phyloP scores from a whole-genome alignment of 2,888 invertebrate genomes.

The Ichneumon xanthorius region DNA sequence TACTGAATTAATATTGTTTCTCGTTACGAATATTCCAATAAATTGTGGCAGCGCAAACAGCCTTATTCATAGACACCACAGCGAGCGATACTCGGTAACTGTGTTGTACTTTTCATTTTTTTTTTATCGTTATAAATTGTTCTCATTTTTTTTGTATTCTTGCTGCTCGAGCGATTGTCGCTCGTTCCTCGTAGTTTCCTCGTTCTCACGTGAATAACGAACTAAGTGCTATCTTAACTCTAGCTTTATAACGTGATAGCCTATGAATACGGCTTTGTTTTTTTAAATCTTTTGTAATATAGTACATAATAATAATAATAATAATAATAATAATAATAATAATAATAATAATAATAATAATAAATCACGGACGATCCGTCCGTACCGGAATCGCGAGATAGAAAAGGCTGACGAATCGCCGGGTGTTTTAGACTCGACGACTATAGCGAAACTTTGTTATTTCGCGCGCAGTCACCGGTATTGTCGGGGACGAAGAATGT shows the following conservation, averaged over 20 bases:
- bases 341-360: slow-evolving; percentile 23
- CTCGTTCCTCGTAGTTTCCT: slow-evolving; percentile 8
- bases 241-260: slow-evolving; percentile 32
- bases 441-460: slow-evolving; percentile 4
- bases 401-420: slow-evolving; percentile 37
- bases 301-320: slow-evolving; percentile 44
- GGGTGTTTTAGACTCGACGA: slow-evolving; percentile 18
- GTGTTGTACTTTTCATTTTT: slow-evolving; percentile 7
- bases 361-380: slow-evolving; percentile 38
- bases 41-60: slow-evolving; percentile 54
- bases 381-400: slow-evolving; percentile 41
- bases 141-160: slow-evolving; percentile 9
- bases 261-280: slow-evolving; percentile 33
- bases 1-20: slow-evolving; percentile 38
- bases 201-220: slow-evolving; percentile 10
- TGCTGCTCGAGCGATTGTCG: slow-evolving; percentile 5
- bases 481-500: slow-evolving; percentile 27
- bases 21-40: slow-evolving; percentile 46
- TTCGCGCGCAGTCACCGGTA: slow-evolving; percentile 24
- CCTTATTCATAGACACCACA: slow-evolving; percentile 48
- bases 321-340: slow-evolving; percentile 18
- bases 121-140: slow-evolving; percentile 24
- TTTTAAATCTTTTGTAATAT: slow-evolving; percentile 2
- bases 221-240: slow-evolving; percentile 28
- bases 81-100: slow-evolving; percentile 23